Base-by-base conservation (phyloP, 2,888 invertebrate species). In the Hydriomena furcata region DNA sequence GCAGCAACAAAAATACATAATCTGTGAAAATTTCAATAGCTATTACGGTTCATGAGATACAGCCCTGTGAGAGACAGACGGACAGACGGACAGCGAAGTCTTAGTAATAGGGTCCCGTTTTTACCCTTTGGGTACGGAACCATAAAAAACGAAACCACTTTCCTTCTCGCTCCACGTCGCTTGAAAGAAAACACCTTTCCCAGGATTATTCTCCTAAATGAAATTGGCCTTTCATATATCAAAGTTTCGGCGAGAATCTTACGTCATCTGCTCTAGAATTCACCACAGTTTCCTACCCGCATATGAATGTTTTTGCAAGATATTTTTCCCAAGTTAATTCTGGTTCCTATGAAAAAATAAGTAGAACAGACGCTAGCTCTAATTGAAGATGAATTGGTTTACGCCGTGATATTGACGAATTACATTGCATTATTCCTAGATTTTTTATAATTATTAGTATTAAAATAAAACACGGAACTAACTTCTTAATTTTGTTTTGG, bases 291-390 rank as follows among this genome's bases (percentile, higher is more conserved):
- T 63, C 50, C 62, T 58, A 64, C 64, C 61, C 66, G 66, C 66
- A 74, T 79, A 76, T 77, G 76, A 78, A 80, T 78, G 78, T 80
- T 78, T 79, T 78, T 78, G 71, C 66, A 65, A 49, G 57, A 66
- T 71, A 73, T 76, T 76, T 76, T 68, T 71, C 71, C 70, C 68
- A 71, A 73, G 75, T 79, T 76, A 68, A 73, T 71, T 66, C 61
- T 68, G 63, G 68, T 69, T 73, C 75, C 70, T 75, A 69, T 76
- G 78, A 80, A 83, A 81, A 82, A 83, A 76, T 82, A 77, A 82
- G 58, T 63, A 60, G 71, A 70, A 60, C 73, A 67, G 69, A 71
- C 71, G 76, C 73, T 71, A 68, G 60, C 52, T 63, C 77, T 82
- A 80, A 82, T 82, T 82, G 82, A 78, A 79, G 71, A 52, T 60